phyloP scores from a whole-genome alignment of 2,113 vertebrate genomes.

The Lepus americanus region DNA sequence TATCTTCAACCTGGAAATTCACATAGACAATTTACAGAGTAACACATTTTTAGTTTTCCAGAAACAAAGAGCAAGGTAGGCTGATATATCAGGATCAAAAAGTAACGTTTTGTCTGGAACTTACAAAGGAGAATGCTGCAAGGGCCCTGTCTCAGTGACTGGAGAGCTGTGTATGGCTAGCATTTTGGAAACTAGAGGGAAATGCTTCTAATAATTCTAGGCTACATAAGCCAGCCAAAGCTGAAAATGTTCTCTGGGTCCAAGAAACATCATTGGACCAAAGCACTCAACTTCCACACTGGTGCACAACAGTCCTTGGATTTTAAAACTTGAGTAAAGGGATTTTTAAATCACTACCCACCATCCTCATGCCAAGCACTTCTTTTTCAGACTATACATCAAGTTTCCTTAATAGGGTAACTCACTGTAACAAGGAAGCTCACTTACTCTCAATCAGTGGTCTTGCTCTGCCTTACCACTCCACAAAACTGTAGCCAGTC shows the following conservation, averaged over 20 bases:
- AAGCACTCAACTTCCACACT: neutral
- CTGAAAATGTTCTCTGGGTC: neutral
- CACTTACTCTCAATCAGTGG: neutral
- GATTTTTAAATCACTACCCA: conserved; percentile 14
- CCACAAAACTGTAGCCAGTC: neutral
- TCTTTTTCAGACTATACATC: neutral
- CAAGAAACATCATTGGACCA: conserved; percentile 18
- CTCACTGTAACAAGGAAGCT: conserved; percentile 52
- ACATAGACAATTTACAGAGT: neutral
- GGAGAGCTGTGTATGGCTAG: neutral
- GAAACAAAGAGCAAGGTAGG: neutral
- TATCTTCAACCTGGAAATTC: conserved; percentile 64
- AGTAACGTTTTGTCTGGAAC: conserved; percentile 27
- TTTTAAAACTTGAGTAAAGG: conserved; percentile 25
- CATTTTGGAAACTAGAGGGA: neutral
- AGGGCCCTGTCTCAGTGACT: neutral
- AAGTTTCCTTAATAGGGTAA: conserved; percentile 25
- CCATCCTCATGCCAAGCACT: neutral
- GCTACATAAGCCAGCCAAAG: neutral
- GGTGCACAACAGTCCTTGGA: neutral
- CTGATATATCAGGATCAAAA: neutral
- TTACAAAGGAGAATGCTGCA: neutral
- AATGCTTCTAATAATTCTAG: neutral
- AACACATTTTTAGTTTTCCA: neutral
- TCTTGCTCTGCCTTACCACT: neutral